Percentiles rank a stretch among this genome's conserved stretches.
Conservation (phyloP, 1,140 invertebrate species). For the Oscheius sp. region DNA sequence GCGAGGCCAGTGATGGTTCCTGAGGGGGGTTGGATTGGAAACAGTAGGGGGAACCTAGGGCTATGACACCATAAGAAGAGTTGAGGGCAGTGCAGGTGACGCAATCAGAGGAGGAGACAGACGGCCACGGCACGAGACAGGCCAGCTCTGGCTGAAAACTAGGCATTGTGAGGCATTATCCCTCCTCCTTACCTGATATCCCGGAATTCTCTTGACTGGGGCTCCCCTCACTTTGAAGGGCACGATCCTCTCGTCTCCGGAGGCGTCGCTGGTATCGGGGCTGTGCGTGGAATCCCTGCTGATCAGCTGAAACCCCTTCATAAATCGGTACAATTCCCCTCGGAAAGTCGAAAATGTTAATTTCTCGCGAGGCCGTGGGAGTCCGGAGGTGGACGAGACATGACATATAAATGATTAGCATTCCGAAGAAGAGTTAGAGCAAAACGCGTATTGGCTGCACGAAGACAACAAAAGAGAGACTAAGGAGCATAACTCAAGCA, state of each 20-base stretch:
- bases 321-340: too few relatives aligned
- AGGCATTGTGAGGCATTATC: neutral
- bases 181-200: constrained; percentile 61
- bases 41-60: constrained; percentile 37
- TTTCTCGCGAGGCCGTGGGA: too few relatives aligned
- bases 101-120: constrained; percentile 75
- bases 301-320: constrained; percentile 17
- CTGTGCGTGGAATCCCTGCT: constrained; percentile 34
- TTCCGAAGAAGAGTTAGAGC: neutral
- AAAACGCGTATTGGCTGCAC: neutral
- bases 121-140: constrained; percentile 79
- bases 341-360: too few relatives aligned
- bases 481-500: neutral
- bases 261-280: constrained; percentile 49
- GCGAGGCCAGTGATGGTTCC: constrained; percentile 47
- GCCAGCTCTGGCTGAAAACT: constrained; percentile 88
- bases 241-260: constrained; percentile 64
- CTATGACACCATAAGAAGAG: constrained; percentile 81
- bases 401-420: too few relatives aligned
- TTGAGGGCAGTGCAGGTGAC: constrained; percentile 87
- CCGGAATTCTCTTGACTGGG: constrained; percentile 75
- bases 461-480: neutral
- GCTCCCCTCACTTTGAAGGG: constrained; percentile 75
- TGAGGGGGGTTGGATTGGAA: neutral
- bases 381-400: too few relatives aligned